These are phyloP conservation scores for Chaetoderma sp. DNA, from an alignment of 2,888 invertebrate species.

Conservation along the genomic window DNA sequence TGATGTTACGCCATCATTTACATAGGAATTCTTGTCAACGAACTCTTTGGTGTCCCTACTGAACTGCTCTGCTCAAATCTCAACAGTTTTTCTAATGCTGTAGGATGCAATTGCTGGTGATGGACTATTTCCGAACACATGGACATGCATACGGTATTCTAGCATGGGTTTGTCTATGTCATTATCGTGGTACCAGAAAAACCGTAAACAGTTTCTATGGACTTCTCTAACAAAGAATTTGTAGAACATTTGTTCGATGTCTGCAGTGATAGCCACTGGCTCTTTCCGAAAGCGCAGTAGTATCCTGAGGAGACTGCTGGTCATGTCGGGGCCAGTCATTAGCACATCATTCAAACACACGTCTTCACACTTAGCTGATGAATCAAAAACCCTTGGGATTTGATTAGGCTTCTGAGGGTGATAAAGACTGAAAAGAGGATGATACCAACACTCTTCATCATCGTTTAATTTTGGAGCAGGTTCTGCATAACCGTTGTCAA, in stretches of 20 bases:
- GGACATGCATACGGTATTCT: constrained; percentile 26
- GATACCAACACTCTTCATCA: constrained; percentile 27
- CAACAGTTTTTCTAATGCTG: constrained; percentile 15
- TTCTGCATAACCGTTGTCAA: constrained; percentile 31
- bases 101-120: constrained; percentile 21
- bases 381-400: constrained; percentile 32
- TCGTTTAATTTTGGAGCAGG: constrained; percentile 17
- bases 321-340: constrained; percentile 32
- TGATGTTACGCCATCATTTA: constrained; percentile 39
- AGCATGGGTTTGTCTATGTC: constrained; percentile 10
- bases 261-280: constrained; percentile 24
- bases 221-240: constrained; percentile 8
- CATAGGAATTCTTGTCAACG: constrained; percentile 36
- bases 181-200: constrained; percentile 15
- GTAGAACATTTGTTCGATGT: constrained; percentile 34
- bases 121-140: constrained; percentile 27
- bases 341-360: constrained; percentile 24
- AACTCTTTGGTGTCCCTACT: constrained; percentile 28
- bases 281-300: constrained; percentile 30
- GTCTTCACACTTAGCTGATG: constrained; percentile 26
- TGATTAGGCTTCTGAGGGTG: constrained; percentile 32
- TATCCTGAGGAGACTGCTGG: constrained; percentile 34
- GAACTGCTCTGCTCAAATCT: not conserved
- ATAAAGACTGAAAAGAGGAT: constrained; percentile 34
- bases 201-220: constrained; percentile 3